Evolutionary conservation across 2,113 vertebrate species (phyloP), one percentile per base, ranked within the genome.

Genomic region (Desmodus rotundus): DNA sequence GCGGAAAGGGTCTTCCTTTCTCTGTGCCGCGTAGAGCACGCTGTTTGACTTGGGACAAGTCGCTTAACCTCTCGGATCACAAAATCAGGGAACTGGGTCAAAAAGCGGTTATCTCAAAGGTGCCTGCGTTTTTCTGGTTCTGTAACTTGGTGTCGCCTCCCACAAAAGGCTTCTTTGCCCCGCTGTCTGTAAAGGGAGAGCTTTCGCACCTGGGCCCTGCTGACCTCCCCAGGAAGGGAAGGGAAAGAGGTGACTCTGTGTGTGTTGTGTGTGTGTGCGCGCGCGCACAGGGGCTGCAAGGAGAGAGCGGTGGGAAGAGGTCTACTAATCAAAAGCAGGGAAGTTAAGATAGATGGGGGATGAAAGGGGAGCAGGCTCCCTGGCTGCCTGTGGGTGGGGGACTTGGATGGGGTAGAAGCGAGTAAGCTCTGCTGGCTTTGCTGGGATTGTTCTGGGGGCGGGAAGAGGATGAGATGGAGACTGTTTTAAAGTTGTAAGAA

Each of bases 401-500:
- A 8, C 58, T 28, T 45, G 20, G 80, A 38, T 31, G 31, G 26
- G 47, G 4, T 1, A 36, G 45, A 47, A 52, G 28, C 10, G 13
- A 43, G 24, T 54, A 33, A 82, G n/a, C 50, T 70, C 41, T 22
- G 47, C 15, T 31, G 43, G 86, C 78, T 36, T 24, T 22, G 54
- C 52, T 26, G 20, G 63, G 19, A 5, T 73, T 72, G 54, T 43
- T 85, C 41, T 0, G 11, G 61, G 81, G 73, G 12, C 6, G 9
- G 9, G 45, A 74, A 73, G 81, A 83, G 82, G 67, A 68, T 58
- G 50, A 41, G 24, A 74, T 7, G 22, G 82, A 95, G 83, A 93
- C 47, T 58, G 54, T 97, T 97, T 97, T 92, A 26, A 94, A 96
- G 81, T 81, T 96, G 91, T 7, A 43, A 96, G 84, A 81, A 95